Conservation (phyloP, 2,888 invertebrate species). For the Lutraria lutraria region DNA sequence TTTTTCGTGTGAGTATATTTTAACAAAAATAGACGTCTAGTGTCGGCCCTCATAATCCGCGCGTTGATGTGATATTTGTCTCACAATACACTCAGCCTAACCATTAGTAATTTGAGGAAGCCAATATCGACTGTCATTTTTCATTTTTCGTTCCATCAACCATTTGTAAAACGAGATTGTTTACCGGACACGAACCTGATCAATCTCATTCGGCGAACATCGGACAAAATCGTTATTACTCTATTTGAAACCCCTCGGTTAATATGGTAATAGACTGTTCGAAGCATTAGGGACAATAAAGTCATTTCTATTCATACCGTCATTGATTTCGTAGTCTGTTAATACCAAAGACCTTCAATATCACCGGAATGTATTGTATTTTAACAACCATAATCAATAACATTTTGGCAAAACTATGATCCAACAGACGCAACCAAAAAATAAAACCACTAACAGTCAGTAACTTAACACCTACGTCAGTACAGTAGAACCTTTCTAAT, state of each 20-base stretch:
- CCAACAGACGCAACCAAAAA: not conserved
- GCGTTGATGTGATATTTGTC: not conserved
- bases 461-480: not conserved
- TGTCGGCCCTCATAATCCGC: no score
- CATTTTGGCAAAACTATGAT: not conserved
- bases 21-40: no score
- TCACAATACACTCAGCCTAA: not conserved
- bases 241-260: not conserved
- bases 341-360: not conserved
- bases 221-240: not conserved
- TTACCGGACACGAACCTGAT: conserved; percentile 2
- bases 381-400: not conserved
- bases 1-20: no score
- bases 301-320: not conserved
- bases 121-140: not conserved
- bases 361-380: not conserved
- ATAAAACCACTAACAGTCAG: not conserved
- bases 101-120: not conserved
- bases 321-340: not conserved
- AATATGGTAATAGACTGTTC: not conserved
- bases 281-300: not conserved
- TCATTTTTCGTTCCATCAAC: conserved; percentile 4
- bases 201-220: not conserved
- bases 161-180: not conserved
- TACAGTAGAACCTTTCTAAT: no score